Conservation (phyloP, 2,113 vertebrate species). For the Camelus dromedarius region DNA sequence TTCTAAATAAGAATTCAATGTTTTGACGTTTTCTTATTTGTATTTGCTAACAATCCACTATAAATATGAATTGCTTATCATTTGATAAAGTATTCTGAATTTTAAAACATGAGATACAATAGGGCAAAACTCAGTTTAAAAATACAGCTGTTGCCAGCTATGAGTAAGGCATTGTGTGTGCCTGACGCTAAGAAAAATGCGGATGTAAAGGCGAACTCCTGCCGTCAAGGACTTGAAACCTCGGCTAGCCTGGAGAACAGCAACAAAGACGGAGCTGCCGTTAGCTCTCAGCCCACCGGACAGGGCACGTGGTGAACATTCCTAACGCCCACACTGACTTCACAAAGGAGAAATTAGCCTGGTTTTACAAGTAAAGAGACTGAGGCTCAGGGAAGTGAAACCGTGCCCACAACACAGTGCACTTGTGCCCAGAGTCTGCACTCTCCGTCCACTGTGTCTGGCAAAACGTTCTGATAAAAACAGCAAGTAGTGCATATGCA, state of each 20-base stretch:
- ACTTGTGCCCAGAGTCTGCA: rapidly evolving
- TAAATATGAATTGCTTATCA: not conserved
- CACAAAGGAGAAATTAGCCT: not conserved
- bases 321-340: not conserved
- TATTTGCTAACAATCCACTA: not conserved
- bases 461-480: not conserved
- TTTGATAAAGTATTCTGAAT: not conserved
- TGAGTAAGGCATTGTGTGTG: no score
- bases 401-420: rapidly evolving
- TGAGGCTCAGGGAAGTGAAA: not conserved
- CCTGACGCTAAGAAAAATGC: not conserved
- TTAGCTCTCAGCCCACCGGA: not conserved
- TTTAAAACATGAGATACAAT: not conserved
- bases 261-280: no score
- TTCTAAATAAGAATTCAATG: not conserved
- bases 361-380: not conserved
- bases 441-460: no score
- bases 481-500: not conserved
- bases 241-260: not conserved
- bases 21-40: not conserved
- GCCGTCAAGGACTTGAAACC: not conserved
- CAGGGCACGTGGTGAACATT: not conserved
- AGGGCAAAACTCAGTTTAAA: not conserved
- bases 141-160: not conserved
- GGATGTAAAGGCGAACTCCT: not conserved